Base-by-base conservation (phyloP, 1,140 invertebrate species). In the Rhyzopertha dominica region DNA sequence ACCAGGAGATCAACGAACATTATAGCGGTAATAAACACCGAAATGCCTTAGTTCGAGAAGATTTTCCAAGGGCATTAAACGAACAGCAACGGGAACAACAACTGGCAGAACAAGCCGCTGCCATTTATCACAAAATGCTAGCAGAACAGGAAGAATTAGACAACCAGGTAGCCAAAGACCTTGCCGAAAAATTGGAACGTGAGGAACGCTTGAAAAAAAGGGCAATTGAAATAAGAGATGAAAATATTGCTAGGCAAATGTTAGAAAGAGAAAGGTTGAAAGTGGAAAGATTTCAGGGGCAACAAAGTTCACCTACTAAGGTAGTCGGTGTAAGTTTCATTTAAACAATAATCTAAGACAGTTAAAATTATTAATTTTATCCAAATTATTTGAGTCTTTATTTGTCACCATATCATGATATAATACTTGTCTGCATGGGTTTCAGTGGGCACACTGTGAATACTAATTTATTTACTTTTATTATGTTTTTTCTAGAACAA, bases 1-100 rank as follows among this genome's bases (percentile, higher is more conserved):
- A 87, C 62, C 79, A 95, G 71, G 92, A 95, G 75, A 91, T 88
- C 85, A 74, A 75, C 60, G 81, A 80, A 67, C 90, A 85, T 73
- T 88, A 91, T 59, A 83, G 81, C 38, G 81, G 85, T 36, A 96
- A 96, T 69, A 82, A 88, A 53, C 80, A 78, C 42, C 76, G 91
- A 25, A 93, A 94, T 72, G 86, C 87, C 8, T 80, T 88, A 40
- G 87, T 95, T 1, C 74, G 93, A 14, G 84, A 92, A 64, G 93
- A 95, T 68, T 81, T 90, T 50, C 90, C 90, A 2, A 77, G 82
- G 49, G 92, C 92, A 0, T 71, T 82, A 42, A 78, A 82, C 50
- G 88, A 93, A 50, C 91, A 95, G 67, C 73, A 79, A 49, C 73
- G 82, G 51, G 89, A 91, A 63, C 76, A 83, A 58, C 70, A 76